phyloP scores from a whole-genome alignment of 2,888 invertebrate species.

The Nezara viridula region DNA sequence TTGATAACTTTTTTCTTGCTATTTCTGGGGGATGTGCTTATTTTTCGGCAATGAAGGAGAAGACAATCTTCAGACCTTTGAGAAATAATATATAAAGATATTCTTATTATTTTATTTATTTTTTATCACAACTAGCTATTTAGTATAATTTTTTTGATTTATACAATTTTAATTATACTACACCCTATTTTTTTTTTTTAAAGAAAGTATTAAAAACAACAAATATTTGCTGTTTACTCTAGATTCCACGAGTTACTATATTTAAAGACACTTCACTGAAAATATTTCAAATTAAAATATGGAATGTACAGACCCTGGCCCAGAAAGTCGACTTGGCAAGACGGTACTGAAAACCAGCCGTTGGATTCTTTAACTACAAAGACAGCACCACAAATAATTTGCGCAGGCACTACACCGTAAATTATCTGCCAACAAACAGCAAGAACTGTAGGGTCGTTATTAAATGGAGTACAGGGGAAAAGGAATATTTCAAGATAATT shows the following conservation, averaged over 20 bases:
- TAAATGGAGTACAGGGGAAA: not conserved
- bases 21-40: too few species aligned
- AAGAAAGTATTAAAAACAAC: too few species aligned
- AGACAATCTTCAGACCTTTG: too few species aligned
- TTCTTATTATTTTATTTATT: too few species aligned
- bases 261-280: not conserved
- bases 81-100: too few species aligned
- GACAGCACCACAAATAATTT: slow-evolving; percentile 14
- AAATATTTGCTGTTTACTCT: too few species aligned
- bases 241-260: not conserved
- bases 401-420: not conserved
- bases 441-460: not conserved
- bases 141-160: too few species aligned
- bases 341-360: not conserved
- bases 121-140: too few species aligned
- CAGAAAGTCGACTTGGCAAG: not conserved
- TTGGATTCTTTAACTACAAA: not conserved
- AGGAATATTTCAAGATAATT: not conserved
- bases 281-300: slow-evolving; percentile 32
- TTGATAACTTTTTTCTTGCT: too few species aligned
- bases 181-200: too few species aligned
- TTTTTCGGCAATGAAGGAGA: too few species aligned
- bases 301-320: not conserved
- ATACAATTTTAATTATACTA: too few species aligned
- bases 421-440: slow-evolving; percentile 11